phyloP scores from a whole-genome alignment of 2,113 vertebrate genomes.

The Phyllostomus discolor region DNA sequence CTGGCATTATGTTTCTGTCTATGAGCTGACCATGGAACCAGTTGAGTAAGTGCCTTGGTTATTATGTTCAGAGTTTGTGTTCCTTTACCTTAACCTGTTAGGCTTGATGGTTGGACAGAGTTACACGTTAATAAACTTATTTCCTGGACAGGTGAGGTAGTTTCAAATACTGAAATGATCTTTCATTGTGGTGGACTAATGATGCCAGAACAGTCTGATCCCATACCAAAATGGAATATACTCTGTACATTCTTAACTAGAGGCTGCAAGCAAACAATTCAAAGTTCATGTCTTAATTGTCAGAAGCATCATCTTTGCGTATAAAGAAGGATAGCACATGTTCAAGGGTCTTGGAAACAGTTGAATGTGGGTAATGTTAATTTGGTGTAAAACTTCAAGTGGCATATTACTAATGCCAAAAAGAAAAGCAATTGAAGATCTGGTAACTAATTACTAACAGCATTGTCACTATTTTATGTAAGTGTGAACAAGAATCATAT shows the following conservation, averaged over 20 bases:
- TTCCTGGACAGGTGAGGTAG: not conserved
- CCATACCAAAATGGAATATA: not conserved
- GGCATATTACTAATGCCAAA: conserved; percentile 43
- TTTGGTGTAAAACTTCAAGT: conserved; percentile 64
- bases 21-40: not conserved
- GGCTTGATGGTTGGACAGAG: not conserved
- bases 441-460: conserved; percentile 67
- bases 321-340: not conserved
- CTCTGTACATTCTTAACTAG: not conserved
- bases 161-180: not conserved
- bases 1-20: not conserved
- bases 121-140: not conserved
- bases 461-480: conserved; percentile 58
- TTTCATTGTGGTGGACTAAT: not conserved
- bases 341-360: conserved; percentile 43
- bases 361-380: conserved; percentile 43
- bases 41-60: not conserved
- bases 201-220: not conserved
- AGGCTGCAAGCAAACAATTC: not conserved
- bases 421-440: conserved; percentile 42
- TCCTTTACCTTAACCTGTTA: not conserved
- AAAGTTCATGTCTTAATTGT: not conserved
- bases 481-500: conserved; percentile 59
- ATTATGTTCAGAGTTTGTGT: not conserved
- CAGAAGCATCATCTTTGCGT: not conserved